Percentiles rank a stretch among this genome's conserved stretches.
These are phyloP conservation scores for Timandra comae DNA, from an alignment of 2,888 invertebrate species.

Conservation along the genomic window DNA sequence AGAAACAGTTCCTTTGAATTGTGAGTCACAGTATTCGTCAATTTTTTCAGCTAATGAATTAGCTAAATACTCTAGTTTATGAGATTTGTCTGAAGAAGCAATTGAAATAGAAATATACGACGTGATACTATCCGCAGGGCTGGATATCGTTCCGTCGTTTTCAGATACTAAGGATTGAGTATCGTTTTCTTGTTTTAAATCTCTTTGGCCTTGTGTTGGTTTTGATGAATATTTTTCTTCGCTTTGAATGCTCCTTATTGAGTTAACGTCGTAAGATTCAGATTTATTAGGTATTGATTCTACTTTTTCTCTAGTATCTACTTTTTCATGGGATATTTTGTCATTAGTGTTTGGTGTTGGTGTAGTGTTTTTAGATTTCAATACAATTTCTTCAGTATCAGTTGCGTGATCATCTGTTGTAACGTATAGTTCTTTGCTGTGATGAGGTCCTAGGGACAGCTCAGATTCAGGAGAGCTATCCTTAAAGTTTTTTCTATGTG, in stretches of 20 bases:
- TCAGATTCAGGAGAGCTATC: constrained; percentile 69
- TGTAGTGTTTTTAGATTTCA: constrained; percentile 59
- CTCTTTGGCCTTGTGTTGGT: constrained; percentile 18
- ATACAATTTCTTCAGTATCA: constrained; percentile 51
- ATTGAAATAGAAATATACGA: constrained; percentile 73
- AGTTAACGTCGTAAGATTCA: constrained; percentile 47
- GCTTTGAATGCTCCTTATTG: constrained; percentile 37
- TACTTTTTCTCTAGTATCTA: constrained; percentile 26
- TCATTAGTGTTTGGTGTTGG: constrained; percentile 65
- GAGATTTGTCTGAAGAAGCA: constrained; percentile 69
- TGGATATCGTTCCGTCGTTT: constrained; percentile 68
- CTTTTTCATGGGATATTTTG: constrained; percentile 56
- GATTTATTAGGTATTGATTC: constrained; percentile 20
- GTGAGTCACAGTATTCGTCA: constrained; percentile 71
- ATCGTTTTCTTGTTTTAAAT: constrained; percentile 41
- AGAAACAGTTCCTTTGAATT: constrained; percentile 55
- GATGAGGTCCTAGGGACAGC: constrained; percentile 50
- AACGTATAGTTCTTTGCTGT: constrained; percentile 59
- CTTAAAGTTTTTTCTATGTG: constrained; percentile 61
- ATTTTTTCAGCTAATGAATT: constrained; percentile 73
- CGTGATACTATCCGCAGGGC: constrained; percentile 67
- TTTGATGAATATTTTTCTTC: constrained; percentile 27
- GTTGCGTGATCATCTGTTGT: constrained; percentile 57
- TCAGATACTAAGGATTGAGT: constrained; percentile 59
- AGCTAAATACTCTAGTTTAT: constrained; percentile 69